Evolutionary conservation across 2,888 invertebrate species (phyloP).

Genomic region (Masnerella sp.): DNA sequence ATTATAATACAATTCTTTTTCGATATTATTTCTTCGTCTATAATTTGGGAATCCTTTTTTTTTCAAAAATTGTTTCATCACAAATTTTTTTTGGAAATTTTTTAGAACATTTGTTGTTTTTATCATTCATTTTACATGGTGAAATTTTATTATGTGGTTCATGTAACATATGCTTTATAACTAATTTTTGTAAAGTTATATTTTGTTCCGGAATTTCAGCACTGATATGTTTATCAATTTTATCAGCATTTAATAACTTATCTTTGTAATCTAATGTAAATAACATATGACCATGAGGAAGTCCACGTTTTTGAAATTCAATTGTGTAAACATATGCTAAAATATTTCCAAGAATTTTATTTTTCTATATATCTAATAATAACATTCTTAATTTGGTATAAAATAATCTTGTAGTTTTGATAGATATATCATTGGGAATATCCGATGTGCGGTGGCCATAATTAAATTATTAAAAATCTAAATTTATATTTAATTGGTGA

Average conservation of each 20-base stretch:
- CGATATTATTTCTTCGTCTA: background rate
- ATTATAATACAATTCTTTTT: background rate
- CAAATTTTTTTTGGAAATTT: constrained; percentile 12
- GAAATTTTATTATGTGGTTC: background rate
- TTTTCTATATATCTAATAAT: constrained; percentile 1
- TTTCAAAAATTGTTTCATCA: constrained; percentile 4
- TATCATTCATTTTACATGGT: background rate
- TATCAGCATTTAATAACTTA: background rate
- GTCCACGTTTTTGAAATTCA: no score
- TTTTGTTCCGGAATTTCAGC: constrained; percentile 6
- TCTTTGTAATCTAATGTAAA: constrained; percentile 11
- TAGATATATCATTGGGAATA: no score
- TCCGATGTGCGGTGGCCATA: no score
- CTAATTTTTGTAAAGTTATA: background rate
- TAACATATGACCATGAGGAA: no score
- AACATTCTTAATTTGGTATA: no score
- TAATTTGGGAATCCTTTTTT: constrained; percentile 11
- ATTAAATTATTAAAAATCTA: no score
- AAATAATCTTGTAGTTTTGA: no score
- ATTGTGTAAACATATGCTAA: constrained; percentile 4
- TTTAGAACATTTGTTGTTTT: constrained; percentile 1
- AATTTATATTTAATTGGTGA: no score
- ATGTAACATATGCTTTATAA: constrained; percentile 7
- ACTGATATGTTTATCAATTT: constrained; percentile 9
- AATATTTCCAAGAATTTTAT: constrained; percentile 2